These are phyloP conservation scores for Petrophora chlorosata DNA, from an alignment of 2,888 invertebrate genomes.

Conservation along the genomic window DNA sequence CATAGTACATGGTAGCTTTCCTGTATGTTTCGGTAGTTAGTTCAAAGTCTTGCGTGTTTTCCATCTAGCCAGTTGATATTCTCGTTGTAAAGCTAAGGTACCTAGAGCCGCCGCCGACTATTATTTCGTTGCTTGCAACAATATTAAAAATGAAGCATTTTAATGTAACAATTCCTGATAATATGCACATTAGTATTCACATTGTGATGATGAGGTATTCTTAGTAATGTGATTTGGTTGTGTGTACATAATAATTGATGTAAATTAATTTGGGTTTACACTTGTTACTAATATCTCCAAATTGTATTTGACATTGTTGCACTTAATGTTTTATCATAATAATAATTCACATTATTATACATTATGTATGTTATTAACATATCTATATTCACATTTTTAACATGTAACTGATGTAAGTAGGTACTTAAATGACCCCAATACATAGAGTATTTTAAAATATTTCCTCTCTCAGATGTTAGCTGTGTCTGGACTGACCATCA, in stretches of 20 bases:
- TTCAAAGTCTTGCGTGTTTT: slow-evolving; percentile 11
- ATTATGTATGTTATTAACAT: slow-evolving; percentile 9
- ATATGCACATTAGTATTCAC: slow-evolving; percentile 6
- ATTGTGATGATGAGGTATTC: neutral
- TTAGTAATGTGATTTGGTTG: slow-evolving; percentile 16
- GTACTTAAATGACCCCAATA: slow-evolving; percentile 6
- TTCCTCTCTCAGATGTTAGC: slow-evolving; percentile 5
- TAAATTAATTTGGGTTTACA: slow-evolving; percentile 4
- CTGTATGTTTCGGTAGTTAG: slow-evolving; percentile 13
- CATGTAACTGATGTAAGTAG: slow-evolving; percentile 19
- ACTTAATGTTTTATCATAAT: slow-evolving; percentile 20
- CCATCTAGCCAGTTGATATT: slow-evolving; percentile 53
- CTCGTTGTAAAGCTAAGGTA: slow-evolving; percentile 52
- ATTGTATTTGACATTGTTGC: slow-evolving; percentile 18
- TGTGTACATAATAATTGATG: slow-evolving; percentile 28
- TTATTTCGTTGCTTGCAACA: slow-evolving; percentile 38
- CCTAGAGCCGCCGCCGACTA: slow-evolving; percentile 58
- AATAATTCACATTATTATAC: slow-evolving; percentile 13
- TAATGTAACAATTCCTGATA: slow-evolving; percentile 10
- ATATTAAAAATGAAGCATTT: slow-evolving; percentile 19
- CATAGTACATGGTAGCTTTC: slow-evolving; percentile 9
- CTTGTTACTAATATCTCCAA: slow-evolving; percentile 16
- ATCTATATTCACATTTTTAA: slow-evolving; percentile 9
- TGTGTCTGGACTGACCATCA: slow-evolving; percentile 25
- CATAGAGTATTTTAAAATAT: slow-evolving; percentile 7